These are phyloP conservation scores for Eospalax fontanierii DNA, from an alignment of 2,797 vertebrate species.

Conservation along the genomic window DNA sequence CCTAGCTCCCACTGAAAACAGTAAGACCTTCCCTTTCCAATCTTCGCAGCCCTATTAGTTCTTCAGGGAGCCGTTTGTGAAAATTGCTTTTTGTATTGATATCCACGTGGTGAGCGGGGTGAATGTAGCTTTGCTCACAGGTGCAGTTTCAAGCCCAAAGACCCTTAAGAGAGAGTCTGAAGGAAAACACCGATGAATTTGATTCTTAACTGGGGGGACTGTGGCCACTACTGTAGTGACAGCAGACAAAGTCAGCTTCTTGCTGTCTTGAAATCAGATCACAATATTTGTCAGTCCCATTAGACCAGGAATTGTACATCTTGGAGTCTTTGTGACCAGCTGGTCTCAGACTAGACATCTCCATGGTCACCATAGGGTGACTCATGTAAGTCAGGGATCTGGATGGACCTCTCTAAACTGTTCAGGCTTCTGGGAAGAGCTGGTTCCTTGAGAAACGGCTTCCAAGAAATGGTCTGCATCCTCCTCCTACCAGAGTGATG, in stretches of 20 bases:
- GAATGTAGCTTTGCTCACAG: not conserved
- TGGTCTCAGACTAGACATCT: not conserved
- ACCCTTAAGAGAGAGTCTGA: not conserved
- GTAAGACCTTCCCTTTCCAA: not conserved
- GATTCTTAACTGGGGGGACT: not conserved
- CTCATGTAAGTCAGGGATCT: accelerated
- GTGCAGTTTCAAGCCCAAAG: slow-evolving; percentile 29
- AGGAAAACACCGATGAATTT: not conserved
- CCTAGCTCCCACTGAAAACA: not conserved
- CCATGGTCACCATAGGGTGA: not conserved
- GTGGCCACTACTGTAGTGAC: accelerated
- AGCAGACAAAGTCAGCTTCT: not conserved
- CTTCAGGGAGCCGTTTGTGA: not conserved
- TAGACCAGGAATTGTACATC: not conserved
- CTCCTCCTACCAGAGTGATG: not conserved
- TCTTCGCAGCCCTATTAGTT: not conserved
- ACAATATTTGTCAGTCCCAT: not conserved
- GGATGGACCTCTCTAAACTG: not conserved
- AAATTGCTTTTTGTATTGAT: not conserved
- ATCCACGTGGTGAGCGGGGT: not conserved
- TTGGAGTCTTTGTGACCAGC: not conserved
- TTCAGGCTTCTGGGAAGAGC: not conserved
- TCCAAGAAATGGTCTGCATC: not conserved
- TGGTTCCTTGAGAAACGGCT: not conserved
- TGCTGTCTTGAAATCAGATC: not conserved